Base-by-base conservation (phyloP, 2,797 vertebrate genomes). In the Rhyacichthys aspro region DNA sequence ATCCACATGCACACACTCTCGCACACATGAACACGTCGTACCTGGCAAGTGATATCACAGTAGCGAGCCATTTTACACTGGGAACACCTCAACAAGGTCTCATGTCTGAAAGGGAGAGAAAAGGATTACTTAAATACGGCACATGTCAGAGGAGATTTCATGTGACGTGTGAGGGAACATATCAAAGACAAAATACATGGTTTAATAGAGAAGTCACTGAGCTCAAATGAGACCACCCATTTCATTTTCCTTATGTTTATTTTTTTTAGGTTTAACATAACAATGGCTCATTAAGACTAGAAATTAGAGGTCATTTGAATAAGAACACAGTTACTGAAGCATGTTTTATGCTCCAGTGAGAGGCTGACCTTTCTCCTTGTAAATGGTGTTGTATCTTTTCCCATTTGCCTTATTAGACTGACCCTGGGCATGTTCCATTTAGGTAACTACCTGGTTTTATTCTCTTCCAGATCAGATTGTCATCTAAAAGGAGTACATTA, bases 11-110 rank as follows among this genome's bases (percentile, higher is more conserved):
- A 32, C 12, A 23, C 16, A 44, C 23, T 34, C 39, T 12, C 16
- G 15, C 12, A 63, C 9, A 53, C 14, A 48, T 11, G 11, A 12
- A 62, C 15, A 47, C 11, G 33, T 8, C 5, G 34, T 94, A 99
- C 97, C 96, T 99, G 97, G 79, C 97, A 99, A 38, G 86, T 82
- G 48, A 61, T 74, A 60, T 91, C 90, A 78, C 97, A 98, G 89
- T 97, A 99, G 61, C 89, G 94, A 64, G 95, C 93, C 64, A 88
- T 84, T 81, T 94, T 96, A 87, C 97, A 98, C 43, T 93, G 94
- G 71, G 97, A 98, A 74, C 97, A 99, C 44, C 95, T 91, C 80
- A 90, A 82, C 78, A 98, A 86, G 53, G 82, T 88, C 70, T 93
- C 87, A n/a, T 66, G 80, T 85, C 97, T 99, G 55, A 82, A 59